A percentile compares a stretch with the other conserved stretches of the same genome.
These are phyloP conservation scores for Parotocinclus haroldoi DNA, from an alignment of 2,797 vertebrate species.

Conservation along the genomic window DNA sequence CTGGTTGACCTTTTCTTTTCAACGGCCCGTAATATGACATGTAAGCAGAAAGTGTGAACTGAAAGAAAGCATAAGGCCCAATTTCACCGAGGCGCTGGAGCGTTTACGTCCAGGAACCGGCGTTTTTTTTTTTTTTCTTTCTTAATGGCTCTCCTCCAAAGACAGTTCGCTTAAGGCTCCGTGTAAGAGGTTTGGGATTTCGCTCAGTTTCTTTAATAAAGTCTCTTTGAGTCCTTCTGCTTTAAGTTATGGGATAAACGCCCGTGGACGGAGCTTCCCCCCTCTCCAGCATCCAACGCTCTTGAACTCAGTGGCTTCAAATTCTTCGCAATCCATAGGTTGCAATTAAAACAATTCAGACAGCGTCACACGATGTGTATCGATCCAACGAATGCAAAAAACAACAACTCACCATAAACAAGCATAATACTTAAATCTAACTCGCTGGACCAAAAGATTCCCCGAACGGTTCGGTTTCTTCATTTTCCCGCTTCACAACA, in stretches of 20 bases:
- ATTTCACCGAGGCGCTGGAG: slow-evolving; percentile 57
- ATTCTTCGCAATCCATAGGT: slow-evolving; percentile 97
- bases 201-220: slow-evolving; percentile 38
- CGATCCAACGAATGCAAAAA: slow-evolving; percentile 66
- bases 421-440: slow-evolving; percentile 73
- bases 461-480: slow-evolving; percentile 48
- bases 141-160: slow-evolving; percentile 91
- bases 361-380: slow-evolving; percentile 63
- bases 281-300: slow-evolving; percentile 52
- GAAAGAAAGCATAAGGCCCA: slow-evolving; percentile 61
- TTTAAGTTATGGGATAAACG: slow-evolving; percentile 47
- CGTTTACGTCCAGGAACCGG: slow-evolving; percentile 72
- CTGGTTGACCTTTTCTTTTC: slow-evolving; percentile 33
- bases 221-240: slow-evolving; percentile 48
- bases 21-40: slow-evolving; percentile 44
- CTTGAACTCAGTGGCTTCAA: slow-evolving; percentile 81
- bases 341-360: slow-evolving; percentile 80
- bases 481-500: slow-evolving; percentile 55
- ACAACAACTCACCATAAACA: slow-evolving; percentile 63
- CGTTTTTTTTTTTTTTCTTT: slow-evolving; percentile 67
- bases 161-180: slow-evolving; percentile 92
- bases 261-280: slow-evolving; percentile 19
- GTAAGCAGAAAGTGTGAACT: slow-evolving; percentile 47
- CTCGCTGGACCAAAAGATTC: slow-evolving; percentile 64
- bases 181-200: slow-evolving; percentile 68